Conservation (phyloP, 2,113 vertebrate genomes). For the Aphyosemion australe region DNA sequence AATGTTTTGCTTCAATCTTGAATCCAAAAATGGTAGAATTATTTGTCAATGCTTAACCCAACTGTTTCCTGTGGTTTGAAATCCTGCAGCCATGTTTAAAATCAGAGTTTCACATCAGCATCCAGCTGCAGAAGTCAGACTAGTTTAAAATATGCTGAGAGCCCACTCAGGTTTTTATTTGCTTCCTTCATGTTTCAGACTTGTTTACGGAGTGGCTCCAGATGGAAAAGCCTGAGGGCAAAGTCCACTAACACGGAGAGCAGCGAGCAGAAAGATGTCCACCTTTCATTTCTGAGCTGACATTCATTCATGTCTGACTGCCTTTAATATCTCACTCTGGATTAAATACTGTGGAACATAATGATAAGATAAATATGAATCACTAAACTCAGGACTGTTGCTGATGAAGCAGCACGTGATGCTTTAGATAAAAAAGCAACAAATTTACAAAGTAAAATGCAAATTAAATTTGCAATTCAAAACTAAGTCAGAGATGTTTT, state of each 20-base stretch:
- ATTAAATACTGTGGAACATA: too few species aligned
- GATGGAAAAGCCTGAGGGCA: conserved; percentile 43
- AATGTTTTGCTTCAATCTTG: not conserved
- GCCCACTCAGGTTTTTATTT: conserved; percentile 20
- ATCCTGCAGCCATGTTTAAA: not conserved
- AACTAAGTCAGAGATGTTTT: too few species aligned
- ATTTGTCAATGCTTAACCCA: too few species aligned
- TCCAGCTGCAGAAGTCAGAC: not conserved
- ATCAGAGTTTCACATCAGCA: not conserved
- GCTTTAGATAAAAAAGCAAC: too few species aligned
- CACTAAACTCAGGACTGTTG: too few species aligned
- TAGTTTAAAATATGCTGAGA: conserved; percentile 2
- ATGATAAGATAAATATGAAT: too few species aligned
- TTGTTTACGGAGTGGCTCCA: conserved; percentile 55
- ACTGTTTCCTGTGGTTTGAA: too few species aligned
- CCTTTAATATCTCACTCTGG: not conserved
- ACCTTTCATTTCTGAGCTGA: not conserved
- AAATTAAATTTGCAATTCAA: too few species aligned
- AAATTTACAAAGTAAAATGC: too few species aligned
- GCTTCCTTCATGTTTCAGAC: conserved; percentile 17
- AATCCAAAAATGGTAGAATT: not conserved
- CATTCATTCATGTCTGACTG: too few species aligned
- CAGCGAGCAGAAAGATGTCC: conserved; percentile 26
- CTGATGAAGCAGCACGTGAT: too few species aligned
- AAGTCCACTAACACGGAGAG: conserved; percentile 38